These are phyloP conservation scores for Amniataba percoides DNA, from an alignment of 2,797 vertebrate species.

Conservation along the genomic window DNA sequence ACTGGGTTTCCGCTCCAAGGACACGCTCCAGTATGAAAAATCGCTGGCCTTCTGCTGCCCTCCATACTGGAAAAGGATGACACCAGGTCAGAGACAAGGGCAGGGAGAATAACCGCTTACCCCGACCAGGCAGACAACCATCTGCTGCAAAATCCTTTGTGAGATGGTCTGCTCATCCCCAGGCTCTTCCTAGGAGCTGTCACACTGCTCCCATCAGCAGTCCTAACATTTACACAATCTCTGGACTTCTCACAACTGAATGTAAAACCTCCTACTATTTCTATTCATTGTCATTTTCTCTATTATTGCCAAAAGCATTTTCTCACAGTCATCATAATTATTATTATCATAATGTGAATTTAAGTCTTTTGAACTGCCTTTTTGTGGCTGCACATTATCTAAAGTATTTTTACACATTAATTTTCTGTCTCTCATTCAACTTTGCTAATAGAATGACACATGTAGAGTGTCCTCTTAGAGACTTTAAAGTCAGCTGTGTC, in stretches of 20 bases:
- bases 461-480: neutral
- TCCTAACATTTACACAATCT: neutral
- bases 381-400: neutral
- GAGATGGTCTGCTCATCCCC: conserved; percentile 48
- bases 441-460: neutral
- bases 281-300: neutral
- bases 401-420: neutral
- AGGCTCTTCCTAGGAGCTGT: conserved; percentile 37
- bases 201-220: conserved; percentile 23
- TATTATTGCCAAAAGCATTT: conserved; percentile 7
- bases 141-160: conserved; percentile 70
- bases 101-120: conserved; percentile 35
- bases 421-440: conserved; percentile 2
- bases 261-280: conserved; percentile 20
- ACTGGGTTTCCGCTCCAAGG: conserved; percentile 52
- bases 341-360: conserved; percentile 5
- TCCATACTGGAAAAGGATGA: conserved; percentile 59
- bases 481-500: neutral
- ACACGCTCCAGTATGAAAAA: conserved; percentile 49
- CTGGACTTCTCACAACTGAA: neutral
- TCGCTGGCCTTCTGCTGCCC: conserved; percentile 61
- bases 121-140: conserved; percentile 63
- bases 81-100: conserved; percentile 70
- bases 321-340: no score
- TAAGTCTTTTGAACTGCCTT: neutral